Evolutionary conservation across 2,113 vertebrate genomes (phyloP).

Genomic region (Sardina pilchardus): DNA sequence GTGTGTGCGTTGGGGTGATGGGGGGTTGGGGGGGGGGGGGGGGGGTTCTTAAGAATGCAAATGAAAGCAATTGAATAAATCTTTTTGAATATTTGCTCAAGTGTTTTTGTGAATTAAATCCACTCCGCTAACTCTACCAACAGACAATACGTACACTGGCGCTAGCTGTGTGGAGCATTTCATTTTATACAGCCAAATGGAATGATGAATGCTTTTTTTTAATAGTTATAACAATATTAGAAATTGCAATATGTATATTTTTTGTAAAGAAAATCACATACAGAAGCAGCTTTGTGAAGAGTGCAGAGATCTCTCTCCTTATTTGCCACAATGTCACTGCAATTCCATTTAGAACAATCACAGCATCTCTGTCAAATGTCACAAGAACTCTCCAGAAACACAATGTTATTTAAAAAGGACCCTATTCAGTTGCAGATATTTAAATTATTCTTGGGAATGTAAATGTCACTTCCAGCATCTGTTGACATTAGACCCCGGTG

Average conservation of each 20-base stretch:
- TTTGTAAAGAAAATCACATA: neutral
- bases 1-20: neutral
- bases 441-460: slow-evolving; percentile 53
- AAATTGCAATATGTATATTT: neutral
- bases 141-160: neutral
- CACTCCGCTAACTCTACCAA: slow-evolving; percentile 50
- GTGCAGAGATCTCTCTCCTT: slow-evolving; percentile 17
- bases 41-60: slow-evolving; percentile 50
- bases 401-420: slow-evolving; percentile 51
- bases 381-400: slow-evolving; percentile 40
- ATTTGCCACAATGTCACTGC: slow-evolving; percentile 36
- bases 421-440: slow-evolving; percentile 44
- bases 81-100: slow-evolving; percentile 57
- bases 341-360: slow-evolving; percentile 46
- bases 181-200: too few relatives aligned
- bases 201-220: too few relatives aligned
- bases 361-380: slow-evolving; percentile 47
- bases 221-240: too few relatives aligned
- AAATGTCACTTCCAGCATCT: slow-evolving; percentile 55
- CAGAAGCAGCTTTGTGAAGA: neutral
- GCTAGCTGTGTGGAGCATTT: too few relatives aligned
- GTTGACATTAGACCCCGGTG: slow-evolving; percentile 50
- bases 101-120: slow-evolving; percentile 56
- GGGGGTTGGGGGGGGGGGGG: neutral
- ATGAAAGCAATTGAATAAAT: slow-evolving; percentile 73